A percentile compares a stretch with the other conserved stretches of the same genome.
phyloP scores from a whole-genome alignment of 2,797 vertebrate species.

The Acanthornis magna region DNA sequence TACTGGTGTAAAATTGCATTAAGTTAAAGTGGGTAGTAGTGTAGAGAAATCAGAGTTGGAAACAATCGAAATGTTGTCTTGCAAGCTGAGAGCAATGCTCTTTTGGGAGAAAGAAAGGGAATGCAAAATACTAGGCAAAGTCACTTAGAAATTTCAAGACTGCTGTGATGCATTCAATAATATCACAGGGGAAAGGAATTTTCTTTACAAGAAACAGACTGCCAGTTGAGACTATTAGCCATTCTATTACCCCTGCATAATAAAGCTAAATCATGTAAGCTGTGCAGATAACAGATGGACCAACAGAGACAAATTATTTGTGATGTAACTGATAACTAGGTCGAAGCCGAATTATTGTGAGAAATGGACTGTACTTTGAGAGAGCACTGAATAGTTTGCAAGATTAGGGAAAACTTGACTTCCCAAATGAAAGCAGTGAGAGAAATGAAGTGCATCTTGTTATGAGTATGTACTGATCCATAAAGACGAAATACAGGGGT shows the following conservation, averaged over 20 bases:
- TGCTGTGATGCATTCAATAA: not conserved
- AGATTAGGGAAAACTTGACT: conserved; percentile 11
- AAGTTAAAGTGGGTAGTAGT: not conserved
- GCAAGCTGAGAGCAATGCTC: not conserved
- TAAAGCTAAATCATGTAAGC: conserved; percentile 35
- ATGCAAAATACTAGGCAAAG: not conserved
- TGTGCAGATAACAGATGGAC: not conserved
- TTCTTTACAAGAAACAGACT: conserved; percentile 14
- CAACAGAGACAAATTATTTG: conserved; percentile 48
- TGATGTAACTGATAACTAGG: conserved; percentile 24
- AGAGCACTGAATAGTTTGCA: not conserved
- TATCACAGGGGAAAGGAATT: conserved; percentile 1
- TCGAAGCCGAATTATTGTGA: conserved; percentile 12
- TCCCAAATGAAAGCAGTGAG: conserved; percentile 19
- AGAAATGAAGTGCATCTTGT: conserved; percentile 8
- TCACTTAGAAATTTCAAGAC: conserved; percentile 10
- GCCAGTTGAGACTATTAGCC: conserved; percentile 14
- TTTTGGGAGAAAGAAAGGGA: conserved; percentile 18
- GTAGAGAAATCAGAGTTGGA: conserved; percentile 9
- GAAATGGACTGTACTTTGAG: not conserved
- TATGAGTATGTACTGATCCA: not conserved
- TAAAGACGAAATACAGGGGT: not conserved
- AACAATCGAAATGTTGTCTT: not conserved
- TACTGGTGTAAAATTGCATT: conserved; percentile 3
- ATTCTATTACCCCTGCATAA: conserved; percentile 11